Evolutionary conservation across 2,113 vertebrate genomes (phyloP), one percentile per base, ranked within the genome.

Genomic region (Meleagris gallopavo): DNA sequence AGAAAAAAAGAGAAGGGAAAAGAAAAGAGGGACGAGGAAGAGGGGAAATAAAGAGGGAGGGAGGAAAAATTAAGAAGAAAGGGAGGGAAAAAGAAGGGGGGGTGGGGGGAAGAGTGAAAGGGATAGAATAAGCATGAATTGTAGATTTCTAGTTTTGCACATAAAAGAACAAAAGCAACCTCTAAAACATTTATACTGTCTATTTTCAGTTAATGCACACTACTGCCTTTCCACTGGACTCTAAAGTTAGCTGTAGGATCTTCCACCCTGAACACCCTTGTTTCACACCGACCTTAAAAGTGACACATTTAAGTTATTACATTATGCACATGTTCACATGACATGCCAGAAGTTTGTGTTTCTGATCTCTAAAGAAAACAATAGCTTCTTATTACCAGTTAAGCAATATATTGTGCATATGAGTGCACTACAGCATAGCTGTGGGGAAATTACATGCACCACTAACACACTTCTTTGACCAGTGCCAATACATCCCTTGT

Each of bases 351-450:
- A 96, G 72, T 67, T 76, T 79, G 92, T 54, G 61, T 71, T 94
- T 91, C 89, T 75, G 91, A 92, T 79, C 82, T 76, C 41, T 41
- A 87, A 94, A 66, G 86, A 94, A 96, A 96, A 91, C 77, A 89
- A 94, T 25, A 75, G 74, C 54, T 89, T 94, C 88, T 81, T 84
- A 86, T 81, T 75, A 93, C 74, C 78, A 94, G 77, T 36, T 88
- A 90, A 76, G 57, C 85, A 78, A 40, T 60, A 72, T 60, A 91
- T 70, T 60, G 71, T 55, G 57, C 34, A 2, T 74, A 17, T 10
- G 60, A 95, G 77, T 32, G 58, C 52, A 46, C 34, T 46, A 54
- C 67, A 90, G 72, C 52, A 61, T 70, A 61, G 89, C 76, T 61
- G 57, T 71, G 93, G 92, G 54, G 88, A 83, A 93, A 91, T 86